Evolutionary conservation across 2,888 invertebrate genomes (phyloP).

Genomic region (Netelia fuscicornis): DNA sequence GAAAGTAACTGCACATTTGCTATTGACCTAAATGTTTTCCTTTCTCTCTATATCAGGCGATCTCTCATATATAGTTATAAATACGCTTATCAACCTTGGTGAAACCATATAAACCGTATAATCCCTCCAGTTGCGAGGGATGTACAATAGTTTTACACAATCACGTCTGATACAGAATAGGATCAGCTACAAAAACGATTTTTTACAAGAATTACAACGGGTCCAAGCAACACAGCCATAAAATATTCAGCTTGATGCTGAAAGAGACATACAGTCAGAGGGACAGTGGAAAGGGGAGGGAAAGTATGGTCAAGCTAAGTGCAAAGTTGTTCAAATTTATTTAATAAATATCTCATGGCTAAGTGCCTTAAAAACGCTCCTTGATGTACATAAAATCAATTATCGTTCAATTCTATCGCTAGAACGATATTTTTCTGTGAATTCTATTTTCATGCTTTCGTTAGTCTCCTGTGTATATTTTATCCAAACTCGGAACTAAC

Average conservation of each 20-base stretch:
- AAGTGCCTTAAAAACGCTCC: conserved; percentile 14
- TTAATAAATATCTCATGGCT: too few species aligned
- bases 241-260: too few species aligned
- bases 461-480: neutral
- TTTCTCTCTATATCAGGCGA: neutral
- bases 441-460: neutral
- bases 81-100: conserved; percentile 66
- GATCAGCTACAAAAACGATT: neutral
- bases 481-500: neutral
- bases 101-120: conserved; percentile 75
- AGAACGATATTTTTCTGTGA: neutral
- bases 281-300: too few species aligned
- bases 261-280: too few species aligned
- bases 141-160: conserved; percentile 35
- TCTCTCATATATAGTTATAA: conserved; percentile 23
- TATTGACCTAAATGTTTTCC: conserved; percentile 44
- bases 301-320: too few species aligned
- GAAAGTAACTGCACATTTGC: conserved; percentile 8
- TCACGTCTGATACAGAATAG: neutral
- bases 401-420: neutral
- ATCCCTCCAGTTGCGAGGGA: conserved; percentile 54
- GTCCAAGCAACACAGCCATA: too few species aligned
- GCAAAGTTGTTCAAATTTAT: too few species aligned
- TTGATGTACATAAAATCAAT: neutral
- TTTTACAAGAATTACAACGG: neutral